Conservation (phyloP, 1,140 invertebrate genomes). For the Drosophila jambulina region DNA sequence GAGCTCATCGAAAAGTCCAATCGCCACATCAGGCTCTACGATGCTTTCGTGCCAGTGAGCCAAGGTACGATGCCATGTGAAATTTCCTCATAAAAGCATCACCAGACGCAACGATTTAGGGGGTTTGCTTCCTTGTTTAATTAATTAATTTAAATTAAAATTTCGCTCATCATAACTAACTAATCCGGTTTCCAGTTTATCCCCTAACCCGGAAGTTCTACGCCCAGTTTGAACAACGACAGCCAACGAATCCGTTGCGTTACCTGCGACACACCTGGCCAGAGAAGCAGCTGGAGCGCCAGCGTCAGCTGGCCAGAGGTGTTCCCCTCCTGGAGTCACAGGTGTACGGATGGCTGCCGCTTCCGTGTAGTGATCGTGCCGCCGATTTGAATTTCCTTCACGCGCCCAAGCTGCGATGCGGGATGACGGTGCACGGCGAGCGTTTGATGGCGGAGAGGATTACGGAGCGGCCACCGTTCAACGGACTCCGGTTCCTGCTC, state of each 20-base stretch:
- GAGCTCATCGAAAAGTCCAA: conserved; percentile 73
- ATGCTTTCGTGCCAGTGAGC: conserved; percentile 59
- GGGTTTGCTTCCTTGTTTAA: background rate
- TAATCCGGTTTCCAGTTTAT: conserved; percentile 45
- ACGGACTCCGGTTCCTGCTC: conserved; percentile 73
- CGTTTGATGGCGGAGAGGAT: conserved; percentile 65
- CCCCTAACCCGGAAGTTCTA: conserved; percentile 75
- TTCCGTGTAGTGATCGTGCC: conserved; percentile 28
- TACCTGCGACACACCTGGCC: conserved; percentile 36
- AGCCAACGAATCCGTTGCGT: conserved; percentile 25
- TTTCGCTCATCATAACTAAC: background rate
- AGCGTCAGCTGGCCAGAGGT: conserved; percentile 15
- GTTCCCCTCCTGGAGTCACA: conserved; percentile 67
- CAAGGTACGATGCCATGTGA: conserved; percentile 33
- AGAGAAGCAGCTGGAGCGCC: conserved; percentile 39
- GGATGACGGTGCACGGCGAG: conserved; percentile 76
- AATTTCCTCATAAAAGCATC: too few species aligned
- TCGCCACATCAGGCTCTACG: conserved; percentile 60
- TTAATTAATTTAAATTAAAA: background rate
- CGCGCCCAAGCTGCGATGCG: conserved; percentile 72
- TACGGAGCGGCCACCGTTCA: conserved; percentile 72
- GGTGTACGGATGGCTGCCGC: conserved; percentile 75
- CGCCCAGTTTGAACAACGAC: conserved; percentile 57
- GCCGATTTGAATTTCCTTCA: conserved; percentile 69
- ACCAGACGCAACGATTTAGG: too few species aligned